A percentile compares a stretch with the other conserved stretches of the same genome.
Evolutionary conservation across 2,113 vertebrate species (phyloP).

Genomic region (Ailurus styani): DNA sequence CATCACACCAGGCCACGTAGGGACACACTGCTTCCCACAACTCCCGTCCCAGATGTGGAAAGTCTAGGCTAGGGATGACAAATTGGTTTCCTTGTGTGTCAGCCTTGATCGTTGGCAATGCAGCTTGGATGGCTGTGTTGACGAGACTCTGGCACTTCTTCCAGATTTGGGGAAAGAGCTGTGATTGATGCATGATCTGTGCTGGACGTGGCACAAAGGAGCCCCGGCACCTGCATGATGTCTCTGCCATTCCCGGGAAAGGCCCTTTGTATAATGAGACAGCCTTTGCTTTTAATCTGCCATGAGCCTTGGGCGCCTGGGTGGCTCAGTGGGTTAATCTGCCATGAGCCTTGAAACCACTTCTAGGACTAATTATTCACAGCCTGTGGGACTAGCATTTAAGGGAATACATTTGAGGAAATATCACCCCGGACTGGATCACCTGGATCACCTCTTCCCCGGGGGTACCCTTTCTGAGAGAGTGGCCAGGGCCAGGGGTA

Average conservation of each 20-base stretch:
- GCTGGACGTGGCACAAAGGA: neutral
- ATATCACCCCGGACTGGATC: neutral
- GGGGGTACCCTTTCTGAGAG: neutral
- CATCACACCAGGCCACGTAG: neutral
- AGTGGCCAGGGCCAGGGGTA: neutral
- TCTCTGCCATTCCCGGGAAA: neutral
- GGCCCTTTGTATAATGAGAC: neutral
- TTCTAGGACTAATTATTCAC: neutral
- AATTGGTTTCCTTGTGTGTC: neutral
- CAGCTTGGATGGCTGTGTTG: neutral
- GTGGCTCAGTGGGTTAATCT: too few relatives aligned
- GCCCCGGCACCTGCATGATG: fast-evolving
- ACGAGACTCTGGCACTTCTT: neutral
- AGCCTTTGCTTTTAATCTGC: neutral
- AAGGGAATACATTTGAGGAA: neutral
- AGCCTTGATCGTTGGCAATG: too few relatives aligned
- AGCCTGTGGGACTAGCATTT: neutral
- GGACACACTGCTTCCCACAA: neutral
- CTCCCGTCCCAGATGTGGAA: neutral
- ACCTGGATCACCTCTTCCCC: neutral
- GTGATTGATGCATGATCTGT: neutral
- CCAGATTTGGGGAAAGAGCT: neutral
- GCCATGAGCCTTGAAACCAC: neutral
- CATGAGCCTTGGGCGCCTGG: neutral
- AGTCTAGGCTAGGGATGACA: neutral